Evolutionary conservation across 1,140 invertebrate genomes (phyloP), one percentile per base, ranked within the genome.

Genomic region (Saccostrea cuccullata): DNA sequence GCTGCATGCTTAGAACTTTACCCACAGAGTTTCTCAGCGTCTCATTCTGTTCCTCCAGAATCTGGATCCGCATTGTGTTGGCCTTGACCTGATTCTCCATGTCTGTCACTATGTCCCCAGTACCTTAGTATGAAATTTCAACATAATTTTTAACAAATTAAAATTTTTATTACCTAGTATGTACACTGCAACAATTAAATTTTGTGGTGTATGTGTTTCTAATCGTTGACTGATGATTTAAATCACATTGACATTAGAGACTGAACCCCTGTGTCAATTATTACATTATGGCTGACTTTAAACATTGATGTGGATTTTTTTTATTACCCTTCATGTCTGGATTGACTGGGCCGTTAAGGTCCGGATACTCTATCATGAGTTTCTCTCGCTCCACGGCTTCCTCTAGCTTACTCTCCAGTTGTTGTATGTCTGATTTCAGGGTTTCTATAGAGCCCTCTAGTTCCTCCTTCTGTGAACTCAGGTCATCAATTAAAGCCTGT

Each of bases 21-120:
- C 87, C 91, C 26, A 94, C 92, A n/a, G 94, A 94, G 77, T 94
- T 93, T 15, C 90, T 77, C 17, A 95, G 89, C 0, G 91, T 90
- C 56, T 93, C 89, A 89, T 94, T 95, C 89, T 94, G 94, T 56
- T 94, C 91, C 84, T 94, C 93, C 36, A 95, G 90, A 3, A 95
- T 40, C 47, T 92, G 89, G n/a, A 95, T 94, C 17, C 94, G 89
- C 11, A 94, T 56, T n/a, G 70, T 84, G 88, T 95, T 95, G 36
- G 94, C 94, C 88, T 93, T 91, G 8, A 95, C 91, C 86, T 95
- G 94, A 84, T 94, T 94, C 88, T 94, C 91, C 94, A 95, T 94
- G 89, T 95, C 94, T 15, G 88, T 55, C 9, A 90, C 90, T 40
- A 95, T 92, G 88, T 95, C 91, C 30, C 94, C 94, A 40, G 92